Conservation (phyloP, 2,113 vertebrate genomes). For the Saguinus imperator region DNA sequence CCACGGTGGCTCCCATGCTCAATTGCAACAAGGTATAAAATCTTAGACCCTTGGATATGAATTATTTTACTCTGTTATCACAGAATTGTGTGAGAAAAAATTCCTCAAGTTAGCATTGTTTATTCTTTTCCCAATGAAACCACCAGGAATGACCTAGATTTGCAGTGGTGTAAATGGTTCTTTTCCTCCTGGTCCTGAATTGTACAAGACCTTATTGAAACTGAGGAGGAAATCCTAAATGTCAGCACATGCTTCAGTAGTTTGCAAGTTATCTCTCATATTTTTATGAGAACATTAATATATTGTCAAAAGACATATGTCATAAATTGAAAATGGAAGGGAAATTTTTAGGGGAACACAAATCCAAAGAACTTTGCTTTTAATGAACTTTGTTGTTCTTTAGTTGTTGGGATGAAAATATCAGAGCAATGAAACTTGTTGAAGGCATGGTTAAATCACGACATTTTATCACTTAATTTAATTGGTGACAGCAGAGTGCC, state of each 20-base stretch:
- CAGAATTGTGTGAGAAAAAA: not conserved
- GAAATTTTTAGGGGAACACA: not conserved
- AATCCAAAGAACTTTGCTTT: not conserved
- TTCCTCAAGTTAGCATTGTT: not conserved
- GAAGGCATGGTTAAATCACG: not conserved
- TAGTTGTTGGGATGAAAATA: constrained; percentile 42
- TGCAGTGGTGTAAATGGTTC: not conserved
- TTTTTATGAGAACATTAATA: not conserved
- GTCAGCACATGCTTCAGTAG: not conserved
- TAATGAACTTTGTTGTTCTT: constrained; percentile 32
- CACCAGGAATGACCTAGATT: not conserved
- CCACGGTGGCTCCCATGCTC: not conserved
- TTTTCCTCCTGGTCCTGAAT: not conserved
- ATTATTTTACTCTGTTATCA: not conserved
- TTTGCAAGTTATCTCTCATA: not conserved
- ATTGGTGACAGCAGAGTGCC: not conserved
- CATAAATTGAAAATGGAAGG: not conserved
- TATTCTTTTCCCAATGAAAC: not conserved
- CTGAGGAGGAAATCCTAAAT: not conserved
- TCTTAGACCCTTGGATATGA: not conserved
- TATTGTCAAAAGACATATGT: not conserved
- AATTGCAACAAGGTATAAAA: not conserved
- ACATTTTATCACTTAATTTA: constrained; percentile 31
- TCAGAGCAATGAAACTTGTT: not conserved
- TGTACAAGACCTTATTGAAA: not conserved